These are phyloP conservation scores for Plecotus auritus DNA, from an alignment of 2,113 vertebrate genomes.

Conservation along the genomic window DNA sequence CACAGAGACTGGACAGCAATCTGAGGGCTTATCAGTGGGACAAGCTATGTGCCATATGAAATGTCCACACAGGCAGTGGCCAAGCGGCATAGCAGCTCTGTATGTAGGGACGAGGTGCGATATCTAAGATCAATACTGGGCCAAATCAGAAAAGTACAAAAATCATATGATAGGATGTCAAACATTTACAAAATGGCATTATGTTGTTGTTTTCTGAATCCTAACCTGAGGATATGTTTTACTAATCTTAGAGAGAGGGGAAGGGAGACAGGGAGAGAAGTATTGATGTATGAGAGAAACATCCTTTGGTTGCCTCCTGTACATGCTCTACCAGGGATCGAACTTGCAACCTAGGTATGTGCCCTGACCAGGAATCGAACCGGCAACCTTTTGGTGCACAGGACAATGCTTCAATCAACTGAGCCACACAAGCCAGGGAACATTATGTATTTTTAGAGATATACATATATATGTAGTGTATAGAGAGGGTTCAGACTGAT, in stretches of 20 bases:
- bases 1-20: neutral
- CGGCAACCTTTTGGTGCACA: neutral
- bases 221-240: neutral
- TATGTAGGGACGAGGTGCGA: neutral
- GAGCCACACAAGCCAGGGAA: neutral
- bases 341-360: neutral
- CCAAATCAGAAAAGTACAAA: neutral
- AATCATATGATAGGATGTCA: accelerated
- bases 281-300: neutral
- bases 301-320: neutral
- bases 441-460: neutral
- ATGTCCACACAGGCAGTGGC: accelerated
- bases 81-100: neutral
- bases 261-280: neutral
- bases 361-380: neutral
- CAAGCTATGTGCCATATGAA: neutral
- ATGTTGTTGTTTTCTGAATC: neutral
- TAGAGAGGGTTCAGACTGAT: neutral
- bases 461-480: neutral
- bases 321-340: neutral
- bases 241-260: neutral
- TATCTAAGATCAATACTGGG: too few relatives aligned
- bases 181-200: neutral
- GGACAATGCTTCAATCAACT: neutral
- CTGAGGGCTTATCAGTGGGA: neutral